Evolutionary conservation across 2,797 vertebrate species (phyloP), one percentile per base, ranked within the genome.

Genomic region (Acestrorhynchus altus): DNA sequence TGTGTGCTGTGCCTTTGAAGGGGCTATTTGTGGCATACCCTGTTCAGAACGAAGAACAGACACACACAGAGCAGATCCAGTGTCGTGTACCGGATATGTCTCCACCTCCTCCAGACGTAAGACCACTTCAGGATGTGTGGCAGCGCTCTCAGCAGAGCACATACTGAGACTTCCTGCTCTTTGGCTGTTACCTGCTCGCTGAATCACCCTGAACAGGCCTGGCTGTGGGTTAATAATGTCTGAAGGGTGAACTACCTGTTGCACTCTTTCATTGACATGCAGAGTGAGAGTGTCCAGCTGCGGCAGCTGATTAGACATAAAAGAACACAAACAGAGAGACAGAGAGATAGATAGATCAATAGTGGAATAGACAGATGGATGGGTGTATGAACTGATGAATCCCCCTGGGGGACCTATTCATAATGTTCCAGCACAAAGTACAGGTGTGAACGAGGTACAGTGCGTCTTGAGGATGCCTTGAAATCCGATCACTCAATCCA

Each of bases 91-190:
- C 57, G 28, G 57, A 28, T 60, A 26, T 35, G 57, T 59, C 56
- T 31, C 12, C 57, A 35, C 28, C 26, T 31, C 28, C 57, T 1
- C 10, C 24, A 60, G 22, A 8, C 24, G 8, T 56, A 22, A 56
- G 54, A 15, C 28, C 57, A 60, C 57, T 60, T 35, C 57, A 60
- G 57, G 15, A 59, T 59, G 56, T 59, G 26, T 35, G 57, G 31
- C 57, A 31, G 13, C 18, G 57, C 28, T 60, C 57, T 18, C 57
- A 60, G 57, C 57, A 35, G 13, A 31, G 51, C 7, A 20, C n/a
- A 20, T 8, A 31, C 15, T 15, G 7, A 35, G 57, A 60, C 57
- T 7, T 60, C 57, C 57, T 60, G 57, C 26, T 60, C 57, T 35
- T 18, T 2, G 35, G 18, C 9, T 56, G 52, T 56, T 24, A 56